These are phyloP conservation scores for Struthidea cinerea DNA, from an alignment of 2,113 vertebrate species.

Conservation along the genomic window DNA sequence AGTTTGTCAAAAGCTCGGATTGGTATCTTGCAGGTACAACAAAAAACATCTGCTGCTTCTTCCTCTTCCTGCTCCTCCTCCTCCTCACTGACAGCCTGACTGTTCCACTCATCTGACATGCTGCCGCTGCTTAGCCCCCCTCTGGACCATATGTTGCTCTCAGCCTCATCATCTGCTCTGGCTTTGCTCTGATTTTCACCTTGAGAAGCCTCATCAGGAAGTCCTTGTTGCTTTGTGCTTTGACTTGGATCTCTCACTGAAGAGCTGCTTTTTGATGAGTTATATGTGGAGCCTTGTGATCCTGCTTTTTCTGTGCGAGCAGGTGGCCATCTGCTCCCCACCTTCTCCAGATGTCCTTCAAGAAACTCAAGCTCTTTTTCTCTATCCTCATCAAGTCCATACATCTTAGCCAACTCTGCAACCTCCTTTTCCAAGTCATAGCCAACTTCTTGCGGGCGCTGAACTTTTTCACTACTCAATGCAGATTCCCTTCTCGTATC, in stretches of 20 bases:
- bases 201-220: neutral
- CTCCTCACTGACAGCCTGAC: slow-evolving; percentile 42
- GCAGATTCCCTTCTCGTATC: neutral
- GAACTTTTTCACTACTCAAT: neutral
- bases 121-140: slow-evolving; percentile 36
- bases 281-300: neutral
- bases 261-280: neutral
- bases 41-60: slow-evolving; percentile 67
- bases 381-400: slow-evolving; percentile 69
- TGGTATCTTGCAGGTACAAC: slow-evolving; percentile 72
- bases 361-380: slow-evolving; percentile 60
- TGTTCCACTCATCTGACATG: slow-evolving; percentile 42
- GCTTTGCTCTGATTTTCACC: slow-evolving; percentile 30
- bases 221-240: neutral
- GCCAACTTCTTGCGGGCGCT: neutral
- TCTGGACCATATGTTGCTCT: neutral
- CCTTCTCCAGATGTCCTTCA: neutral
- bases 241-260: neutral
- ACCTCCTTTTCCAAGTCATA: slow-evolving; percentile 62
- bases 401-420: slow-evolving; percentile 66
- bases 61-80: slow-evolving; percentile 49
- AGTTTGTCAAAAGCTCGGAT: slow-evolving; percentile 63
- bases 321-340: neutral
- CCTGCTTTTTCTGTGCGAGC: neutral
- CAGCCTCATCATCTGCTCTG: slow-evolving; percentile 25